Conservation (phyloP, 2,113 vertebrate genomes). For the Mionectes macconnelli region DNA sequence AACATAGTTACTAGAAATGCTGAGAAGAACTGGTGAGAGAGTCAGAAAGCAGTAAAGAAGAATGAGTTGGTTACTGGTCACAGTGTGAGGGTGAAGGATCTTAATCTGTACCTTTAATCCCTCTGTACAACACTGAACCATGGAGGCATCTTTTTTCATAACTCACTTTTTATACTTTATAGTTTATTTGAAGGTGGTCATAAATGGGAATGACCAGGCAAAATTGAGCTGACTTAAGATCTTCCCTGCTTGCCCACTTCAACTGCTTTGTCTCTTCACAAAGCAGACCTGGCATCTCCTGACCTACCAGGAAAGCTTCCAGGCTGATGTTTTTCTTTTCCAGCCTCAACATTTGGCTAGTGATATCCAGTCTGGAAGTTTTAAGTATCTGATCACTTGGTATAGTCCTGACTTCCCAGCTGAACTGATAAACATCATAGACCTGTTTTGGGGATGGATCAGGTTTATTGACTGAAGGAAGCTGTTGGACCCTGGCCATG, state of each 20-base stretch:
- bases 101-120: not conserved
- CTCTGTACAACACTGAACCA: not conserved
- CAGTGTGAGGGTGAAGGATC: not conserved
- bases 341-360: not conserved
- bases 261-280: not conserved
- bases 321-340: not conserved
- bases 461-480: not conserved
- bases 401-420: not conserved
- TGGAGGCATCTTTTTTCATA: not conserved
- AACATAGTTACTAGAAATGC: not conserved
- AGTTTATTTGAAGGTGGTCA: not conserved
- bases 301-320: not conserved
- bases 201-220: fast-evolving
- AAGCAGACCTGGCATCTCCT: not conserved
- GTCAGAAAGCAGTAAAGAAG: not conserved
- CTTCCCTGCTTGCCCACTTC: not conserved
- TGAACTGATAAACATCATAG: not conserved
- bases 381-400: not conserved
- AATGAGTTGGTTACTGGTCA: not conserved
- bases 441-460: not conserved
- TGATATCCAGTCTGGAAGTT: not conserved
- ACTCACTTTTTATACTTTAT: not conserved
- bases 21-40: not conserved
- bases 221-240: not conserved
- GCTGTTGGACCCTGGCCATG: not conserved